Conservation (phyloP, 35 echinoderm and acorn worm species). For the Ptychodera flava region DNA sequence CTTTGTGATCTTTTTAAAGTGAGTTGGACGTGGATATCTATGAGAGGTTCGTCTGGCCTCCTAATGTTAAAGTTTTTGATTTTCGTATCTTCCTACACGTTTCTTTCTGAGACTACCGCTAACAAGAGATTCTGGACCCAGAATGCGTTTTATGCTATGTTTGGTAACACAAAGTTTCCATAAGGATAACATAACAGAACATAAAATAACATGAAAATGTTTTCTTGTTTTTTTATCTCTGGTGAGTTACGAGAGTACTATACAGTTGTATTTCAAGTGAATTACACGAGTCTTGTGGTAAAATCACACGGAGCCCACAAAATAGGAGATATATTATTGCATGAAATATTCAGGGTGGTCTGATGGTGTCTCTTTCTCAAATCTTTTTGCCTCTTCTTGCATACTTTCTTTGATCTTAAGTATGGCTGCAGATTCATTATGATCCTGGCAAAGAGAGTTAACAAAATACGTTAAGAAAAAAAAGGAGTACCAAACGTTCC, state of each 20-base stretch:
- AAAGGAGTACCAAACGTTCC: not conserved
- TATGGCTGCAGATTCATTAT: slow-evolving; percentile 98
- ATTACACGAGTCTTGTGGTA: not conserved
- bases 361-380: slow-evolving; percentile 92
- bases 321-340: slow-evolving; percentile 57
- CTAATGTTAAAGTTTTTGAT: too few species aligned
- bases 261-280: not conserved
- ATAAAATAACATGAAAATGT: not conserved
- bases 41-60: too few species aligned
- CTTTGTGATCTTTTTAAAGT: too few species aligned
- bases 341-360: slow-evolving; percentile 98
- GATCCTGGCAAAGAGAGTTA: slow-evolving; percentile 49
- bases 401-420: slow-evolving; percentile 99
- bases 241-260: not conserved
- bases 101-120: too few species aligned
- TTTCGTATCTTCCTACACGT: too few species aligned
- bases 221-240: not conserved
- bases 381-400: slow-evolving; percentile 99
- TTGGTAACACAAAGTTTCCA: not conserved
- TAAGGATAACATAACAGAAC: not conserved
- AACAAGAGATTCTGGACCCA: too few species aligned
- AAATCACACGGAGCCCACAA: not conserved
- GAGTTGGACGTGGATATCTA: too few species aligned
- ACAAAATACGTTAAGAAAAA: not conserved
- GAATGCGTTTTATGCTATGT: not conserved